These are phyloP conservation scores for Spermophilus dauricus DNA, from an alignment of 2,113 vertebrate species.

Conservation along the genomic window DNA sequence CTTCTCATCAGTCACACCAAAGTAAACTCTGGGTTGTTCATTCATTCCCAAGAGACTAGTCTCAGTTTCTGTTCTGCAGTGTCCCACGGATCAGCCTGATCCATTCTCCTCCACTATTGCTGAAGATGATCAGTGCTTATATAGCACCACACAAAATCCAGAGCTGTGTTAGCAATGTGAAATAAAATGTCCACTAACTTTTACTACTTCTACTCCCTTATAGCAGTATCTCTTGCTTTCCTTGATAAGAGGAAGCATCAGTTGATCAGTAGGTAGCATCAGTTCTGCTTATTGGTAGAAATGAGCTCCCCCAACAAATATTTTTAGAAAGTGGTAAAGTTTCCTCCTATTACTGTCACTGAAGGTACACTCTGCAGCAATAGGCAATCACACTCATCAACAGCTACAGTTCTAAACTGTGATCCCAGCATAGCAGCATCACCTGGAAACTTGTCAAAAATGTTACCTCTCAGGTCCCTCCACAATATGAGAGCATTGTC, in stretches of 20 bases:
- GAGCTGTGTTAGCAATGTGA: background rate
- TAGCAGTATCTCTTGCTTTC: background rate
- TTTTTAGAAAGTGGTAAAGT: background rate
- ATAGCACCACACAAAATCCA: background rate
- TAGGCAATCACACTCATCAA: background rate
- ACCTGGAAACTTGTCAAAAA: background rate
- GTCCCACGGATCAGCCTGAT: background rate
- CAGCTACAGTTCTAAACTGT: background rate
- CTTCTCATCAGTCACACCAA: background rate
- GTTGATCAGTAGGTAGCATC: background rate
- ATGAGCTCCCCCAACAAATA: background rate
- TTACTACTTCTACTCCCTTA: background rate
- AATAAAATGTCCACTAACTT: background rate
- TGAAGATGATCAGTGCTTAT: background rate
- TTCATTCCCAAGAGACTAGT: background rate
- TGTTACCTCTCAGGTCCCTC: background rate
- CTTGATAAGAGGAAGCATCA: background rate
- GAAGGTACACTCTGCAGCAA: background rate
- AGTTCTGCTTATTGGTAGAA: background rate
- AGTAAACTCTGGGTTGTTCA: background rate
- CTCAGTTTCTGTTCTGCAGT: background rate
- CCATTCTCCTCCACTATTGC: background rate
- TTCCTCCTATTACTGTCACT: background rate
- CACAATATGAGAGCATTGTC: too few relatives aligned
- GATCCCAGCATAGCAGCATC: background rate